These are phyloP conservation scores for Nymphalis polychloros DNA, from an alignment of 2,888 invertebrate genomes.

Conservation along the genomic window DNA sequence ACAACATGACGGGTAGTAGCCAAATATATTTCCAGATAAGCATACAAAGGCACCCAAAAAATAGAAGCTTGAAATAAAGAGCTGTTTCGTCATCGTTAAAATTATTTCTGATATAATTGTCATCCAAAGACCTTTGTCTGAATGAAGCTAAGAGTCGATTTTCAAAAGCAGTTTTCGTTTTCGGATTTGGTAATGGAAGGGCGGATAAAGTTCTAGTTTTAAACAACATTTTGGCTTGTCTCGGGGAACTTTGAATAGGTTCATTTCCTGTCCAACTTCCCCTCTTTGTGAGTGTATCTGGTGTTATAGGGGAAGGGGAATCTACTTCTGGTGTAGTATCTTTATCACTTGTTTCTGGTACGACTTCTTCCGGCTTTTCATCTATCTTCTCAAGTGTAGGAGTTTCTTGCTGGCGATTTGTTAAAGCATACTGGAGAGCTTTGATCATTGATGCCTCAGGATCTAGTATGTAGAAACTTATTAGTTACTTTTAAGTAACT, in stretches of 20 bases:
- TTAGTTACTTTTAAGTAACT: too few relatives aligned
- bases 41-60: slow-evolving; percentile 92
- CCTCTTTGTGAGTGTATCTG: slow-evolving; percentile 56
- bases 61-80: slow-evolving; percentile 87
- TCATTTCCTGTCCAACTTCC: slow-evolving; percentile 64
- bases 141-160: slow-evolving; percentile 68
- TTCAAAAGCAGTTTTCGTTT: slow-evolving; percentile 62
- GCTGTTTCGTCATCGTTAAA: slow-evolving; percentile 83
- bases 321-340: slow-evolving; percentile 68
- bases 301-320: slow-evolving; percentile 58
- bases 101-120: slow-evolving; percentile 70
- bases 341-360: slow-evolving; percentile 55
- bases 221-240: slow-evolving; percentile 69
- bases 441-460: slow-evolving; percentile 64
- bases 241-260: slow-evolving; percentile 58
- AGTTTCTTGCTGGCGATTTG: slow-evolving; percentile 48
- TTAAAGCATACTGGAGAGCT: slow-evolving; percentile 61
- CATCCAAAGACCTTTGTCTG: slow-evolving; percentile 69
- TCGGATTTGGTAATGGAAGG: slow-evolving; percentile 64
- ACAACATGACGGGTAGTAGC: slow-evolving; percentile 88
- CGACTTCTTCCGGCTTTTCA: slow-evolving; percentile 55
- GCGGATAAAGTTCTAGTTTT: slow-evolving; percentile 75
- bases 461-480: slow-evolving; percentile 50
- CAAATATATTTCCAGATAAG: slow-evolving; percentile 93
- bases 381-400: slow-evolving; percentile 44